Evolutionary conservation across 2,888 invertebrate genomes (phyloP), one percentile per base, ranked within the genome.

Genomic region (Ypsolopha scabrella): DNA sequence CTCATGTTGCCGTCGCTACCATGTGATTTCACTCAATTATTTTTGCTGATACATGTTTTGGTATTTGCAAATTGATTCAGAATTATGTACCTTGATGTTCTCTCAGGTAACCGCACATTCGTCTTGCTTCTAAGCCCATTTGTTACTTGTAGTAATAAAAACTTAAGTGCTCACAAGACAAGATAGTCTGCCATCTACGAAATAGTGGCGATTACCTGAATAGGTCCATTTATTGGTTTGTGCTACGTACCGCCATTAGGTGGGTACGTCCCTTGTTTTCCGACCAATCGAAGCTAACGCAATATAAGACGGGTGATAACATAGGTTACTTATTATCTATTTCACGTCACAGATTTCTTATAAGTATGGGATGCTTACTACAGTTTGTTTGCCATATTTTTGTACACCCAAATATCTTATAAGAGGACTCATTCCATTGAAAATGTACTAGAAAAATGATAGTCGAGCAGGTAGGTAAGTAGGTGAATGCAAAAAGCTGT

Each of bases 401-500:
- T 71, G 58, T 75, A 70, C 67, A 70, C 65, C 65, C 68, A 65
- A 62, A 60, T 69, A 70, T 66, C 58, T 53, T 50, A 61, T 75
- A 75, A 74, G 71, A 67, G 66, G 65, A 73, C 72, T 75, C 80
- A 83, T 82, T 83, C 82, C 83, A 81, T 65, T 73, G 64, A 39
- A 38, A 46, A 41, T 33, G 51, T 39, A 48, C 66, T 78, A 80
- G 72, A 64, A 67, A 62, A 55, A 76, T 75, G 72, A 69, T 81
- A 80, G 83, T 74, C 70, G 78, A 70, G 80, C 74, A 70, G 81
- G 72, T 83, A 83, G 75, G 67, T 83, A 77, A 77, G 74, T 82
- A 83, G 79, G 62, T 71, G 81, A 83, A 83, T 81, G 81, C 79
- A 80, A 82, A 72, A 80, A 81, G 73, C 83, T 85, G 85, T 85